Evolutionary conservation across 2,113 vertebrate genomes (phyloP).

Genomic region (Myocastor coypus): DNA sequence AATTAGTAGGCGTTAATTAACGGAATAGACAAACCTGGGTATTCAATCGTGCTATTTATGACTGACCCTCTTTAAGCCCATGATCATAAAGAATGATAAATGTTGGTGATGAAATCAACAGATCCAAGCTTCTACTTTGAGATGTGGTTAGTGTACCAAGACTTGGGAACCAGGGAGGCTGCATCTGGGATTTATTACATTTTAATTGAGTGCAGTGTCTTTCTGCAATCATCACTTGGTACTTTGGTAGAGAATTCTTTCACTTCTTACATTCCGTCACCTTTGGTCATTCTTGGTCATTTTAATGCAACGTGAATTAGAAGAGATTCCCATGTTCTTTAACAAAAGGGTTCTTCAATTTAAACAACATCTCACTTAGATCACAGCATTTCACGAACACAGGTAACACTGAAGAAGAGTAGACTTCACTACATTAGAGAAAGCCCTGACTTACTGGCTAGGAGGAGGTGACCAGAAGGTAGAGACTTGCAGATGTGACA

Average conservation of each 20-base stretch:
- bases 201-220: neutral
- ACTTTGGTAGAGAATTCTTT: conserved; percentile 12
- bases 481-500: neutral
- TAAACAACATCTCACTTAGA: conserved; percentile 28
- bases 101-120: neutral
- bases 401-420: conserved; percentile 4
- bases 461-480: neutral
- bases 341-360: neutral
- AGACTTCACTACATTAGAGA: neutral
- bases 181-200: neutral
- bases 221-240: neutral
- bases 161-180: neutral
- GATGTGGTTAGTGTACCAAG: neutral
- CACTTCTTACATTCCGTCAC: conserved; percentile 14
- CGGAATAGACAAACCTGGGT: neutral
- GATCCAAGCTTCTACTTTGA: neutral
- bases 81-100: neutral
- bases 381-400: conserved; percentile 11
- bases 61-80: neutral
- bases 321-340: neutral
- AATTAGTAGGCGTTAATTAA: neutral
- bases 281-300: neutral
- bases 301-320: conserved; percentile 26
- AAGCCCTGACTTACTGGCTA: neutral
- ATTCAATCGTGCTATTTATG: neutral